Conservation (phyloP, 2,797 vertebrate species). For the Hafferia zeledoni region DNA sequence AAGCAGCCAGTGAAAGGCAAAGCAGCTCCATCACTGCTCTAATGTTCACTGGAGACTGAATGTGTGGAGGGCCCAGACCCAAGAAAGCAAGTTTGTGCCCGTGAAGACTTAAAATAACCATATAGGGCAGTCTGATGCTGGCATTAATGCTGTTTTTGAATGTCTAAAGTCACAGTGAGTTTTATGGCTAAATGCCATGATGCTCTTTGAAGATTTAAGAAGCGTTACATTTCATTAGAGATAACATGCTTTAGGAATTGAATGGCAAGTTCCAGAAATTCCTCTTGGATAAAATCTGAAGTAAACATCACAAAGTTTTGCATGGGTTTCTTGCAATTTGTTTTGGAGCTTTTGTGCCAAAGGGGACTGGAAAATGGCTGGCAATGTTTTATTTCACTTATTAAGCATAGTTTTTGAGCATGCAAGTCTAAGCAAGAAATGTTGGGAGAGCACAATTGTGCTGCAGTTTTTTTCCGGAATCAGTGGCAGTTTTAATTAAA, state of each 20-base stretch:
- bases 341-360: conserved; percentile 34
- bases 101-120: background rate
- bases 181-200: background rate
- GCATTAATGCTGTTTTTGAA: background rate
- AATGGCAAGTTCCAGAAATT: conserved; percentile 45
- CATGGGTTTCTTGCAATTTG: conserved; percentile 45
- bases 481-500: conserved; percentile 67
- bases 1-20: background rate
- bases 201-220: conserved; percentile 38
- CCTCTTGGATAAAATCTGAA: conserved; percentile 55
- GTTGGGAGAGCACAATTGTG: background rate
- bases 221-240: background rate
- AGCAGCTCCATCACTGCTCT: background rate
- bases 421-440: conserved; percentile 22
- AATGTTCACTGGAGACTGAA: background rate
- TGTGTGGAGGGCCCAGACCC: background rate
- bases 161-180: conserved; percentile 17
- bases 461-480: conserved; percentile 16
- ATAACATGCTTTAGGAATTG: conserved; percentile 16
- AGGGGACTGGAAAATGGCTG: conserved; percentile 21
- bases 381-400: conserved; percentile 27
- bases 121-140: background rate
- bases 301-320: conserved; percentile 55
- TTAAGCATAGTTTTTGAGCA: background rate
- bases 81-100: background rate